Evolutionary conservation across 2,113 vertebrate species (phyloP), one percentile per base, ranked within the genome.

Genomic region (Fregetta grallaria): DNA sequence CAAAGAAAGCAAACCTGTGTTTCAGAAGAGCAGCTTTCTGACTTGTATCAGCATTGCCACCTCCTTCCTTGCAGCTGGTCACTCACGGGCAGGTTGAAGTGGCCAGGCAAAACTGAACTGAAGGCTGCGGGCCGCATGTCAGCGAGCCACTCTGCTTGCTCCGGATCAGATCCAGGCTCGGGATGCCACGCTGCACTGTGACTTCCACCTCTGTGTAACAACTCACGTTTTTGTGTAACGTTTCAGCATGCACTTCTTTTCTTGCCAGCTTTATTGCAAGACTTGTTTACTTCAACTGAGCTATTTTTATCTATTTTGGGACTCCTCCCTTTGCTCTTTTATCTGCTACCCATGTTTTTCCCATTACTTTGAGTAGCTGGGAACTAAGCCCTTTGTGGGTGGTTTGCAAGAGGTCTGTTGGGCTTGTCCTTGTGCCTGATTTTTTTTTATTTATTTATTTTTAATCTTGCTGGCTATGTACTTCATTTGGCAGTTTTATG

Each of bases 351-450:
- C 68, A 22, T 91, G 49, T 76, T 97, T 91, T 81, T 87, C 32
- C 73, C 62, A 82, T 82, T 92, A 38, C 49, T 89, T 61, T 82
- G 25, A 66, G 73, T 14, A 89, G 76, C 45, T 56, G 22, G 44
- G 66, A 94, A 78, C 40, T 85, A 94, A 94, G 68, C 77, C 70
- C 53, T 92, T 88, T 76, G 86, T 79, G 95, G 86, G 89, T 94
- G 77, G 88, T 87, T 95, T 62, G 42, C 62, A 76, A 56, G 45
- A 94, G n/a, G n/a, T 76, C 52, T 84, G 21, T 3, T 76, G 63
- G 77, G 10, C 49, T 92, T 87, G 81, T 49, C 42, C n/a, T 61
- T 47, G 29, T 79, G 88, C 49, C 59, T 40, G 29, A 26, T 42
- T 59, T 13, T 50, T 13, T 27, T 23, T 42, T 49, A 27, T 61